phyloP scores from a whole-genome alignment of 2,797 vertebrate genomes.

The Gymnoscopelus braueri region DNA sequence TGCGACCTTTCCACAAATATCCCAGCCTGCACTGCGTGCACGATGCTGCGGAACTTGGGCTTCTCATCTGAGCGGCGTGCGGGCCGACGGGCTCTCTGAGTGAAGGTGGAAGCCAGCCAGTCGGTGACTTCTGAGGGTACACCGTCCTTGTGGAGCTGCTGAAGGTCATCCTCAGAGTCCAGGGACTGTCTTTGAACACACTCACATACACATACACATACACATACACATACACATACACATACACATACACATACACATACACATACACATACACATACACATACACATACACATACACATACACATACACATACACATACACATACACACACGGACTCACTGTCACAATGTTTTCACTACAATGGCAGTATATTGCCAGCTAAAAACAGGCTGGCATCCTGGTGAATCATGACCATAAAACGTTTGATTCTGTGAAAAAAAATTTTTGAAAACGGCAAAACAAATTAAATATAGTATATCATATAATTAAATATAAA shows the following conservation, averaged over 20 bases:
- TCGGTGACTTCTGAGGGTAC: slow-evolving; percentile 92
- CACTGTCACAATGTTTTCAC: background rate
- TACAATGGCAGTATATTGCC: background rate
- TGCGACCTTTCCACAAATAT: slow-evolving; percentile 93
- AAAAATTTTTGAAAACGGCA: no score
- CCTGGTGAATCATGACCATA: no score
- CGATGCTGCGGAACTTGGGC: slow-evolving; percentile 93
- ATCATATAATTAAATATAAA: no score
- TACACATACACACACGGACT: background rate
- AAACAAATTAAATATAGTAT: no score
- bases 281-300: background rate
- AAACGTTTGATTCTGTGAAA: no score
- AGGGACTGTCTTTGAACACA: slow-evolving; percentile 82
- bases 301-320: background rate
- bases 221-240: slow-evolving; percentile 4
- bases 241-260: background rate
- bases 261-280: background rate
- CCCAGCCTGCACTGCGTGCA: slow-evolving; percentile 93
- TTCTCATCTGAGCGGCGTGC: slow-evolving; percentile 87
- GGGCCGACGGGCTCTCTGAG: slow-evolving; percentile 84
- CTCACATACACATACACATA: background rate
- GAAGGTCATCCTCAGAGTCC: slow-evolving; percentile 91
- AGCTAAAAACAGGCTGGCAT: no score
- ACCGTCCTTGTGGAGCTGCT: slow-evolving; percentile 88
- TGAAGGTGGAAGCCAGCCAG: slow-evolving; percentile 93